These are phyloP conservation scores for Neopipo cinnamomea DNA, from an alignment of 2,113 vertebrate species.

Conservation along the genomic window DNA sequence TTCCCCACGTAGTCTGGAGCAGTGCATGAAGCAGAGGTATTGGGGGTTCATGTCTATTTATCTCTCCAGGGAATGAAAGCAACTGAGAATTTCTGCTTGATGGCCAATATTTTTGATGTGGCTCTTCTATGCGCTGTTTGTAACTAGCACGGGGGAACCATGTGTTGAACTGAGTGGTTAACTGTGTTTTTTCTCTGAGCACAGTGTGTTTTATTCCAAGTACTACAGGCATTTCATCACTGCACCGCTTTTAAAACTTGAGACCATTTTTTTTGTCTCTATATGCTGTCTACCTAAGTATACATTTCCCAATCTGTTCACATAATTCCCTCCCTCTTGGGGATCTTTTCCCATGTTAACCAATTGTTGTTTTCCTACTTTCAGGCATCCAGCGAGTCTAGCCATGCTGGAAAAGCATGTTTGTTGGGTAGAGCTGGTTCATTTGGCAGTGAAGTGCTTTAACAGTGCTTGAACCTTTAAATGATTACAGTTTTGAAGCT, in stretches of 20 bases:
- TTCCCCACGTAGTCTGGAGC: background rate
- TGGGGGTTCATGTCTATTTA: background rate
- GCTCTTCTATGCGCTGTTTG: background rate
- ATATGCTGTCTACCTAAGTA: background rate
- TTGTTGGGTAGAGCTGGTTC: slow-evolving; percentile 5
- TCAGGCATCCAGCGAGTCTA: background rate
- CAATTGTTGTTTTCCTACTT: slow-evolving; percentile 6
- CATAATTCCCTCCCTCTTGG: background rate
- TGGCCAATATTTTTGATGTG: background rate
- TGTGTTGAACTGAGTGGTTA: too few species aligned
- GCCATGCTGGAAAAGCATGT: slow-evolving; percentile 35
- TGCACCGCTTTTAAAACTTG: background rate
- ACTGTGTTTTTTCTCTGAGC: background rate
- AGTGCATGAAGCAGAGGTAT: too few species aligned
- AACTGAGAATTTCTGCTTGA: background rate
- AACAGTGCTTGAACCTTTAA: background rate
- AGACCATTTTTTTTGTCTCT: background rate
- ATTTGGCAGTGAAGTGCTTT: background rate
- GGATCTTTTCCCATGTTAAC: background rate
- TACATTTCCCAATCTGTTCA: background rate
- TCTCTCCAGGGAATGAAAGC: background rate
- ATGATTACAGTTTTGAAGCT: background rate
- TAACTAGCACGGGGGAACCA: accelerated
- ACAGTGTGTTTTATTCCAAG: background rate
- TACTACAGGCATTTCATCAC: background rate